Evolutionary conservation across 2,797 vertebrate genomes (phyloP), one percentile per base, ranked within the genome.

Genomic region (Thamnophis elegans): DNA sequence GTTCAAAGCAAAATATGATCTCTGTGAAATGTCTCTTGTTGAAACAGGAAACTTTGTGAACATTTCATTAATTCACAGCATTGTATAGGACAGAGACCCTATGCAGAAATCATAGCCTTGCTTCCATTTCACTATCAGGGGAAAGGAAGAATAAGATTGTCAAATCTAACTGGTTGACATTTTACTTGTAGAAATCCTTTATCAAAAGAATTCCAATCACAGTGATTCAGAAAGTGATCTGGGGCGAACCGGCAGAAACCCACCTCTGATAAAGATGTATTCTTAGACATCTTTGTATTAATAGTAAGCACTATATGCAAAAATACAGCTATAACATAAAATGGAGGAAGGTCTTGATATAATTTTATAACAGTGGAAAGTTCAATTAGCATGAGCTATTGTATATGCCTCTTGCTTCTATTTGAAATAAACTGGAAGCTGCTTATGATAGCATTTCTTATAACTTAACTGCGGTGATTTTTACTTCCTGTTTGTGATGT

Each of bases 361-460:
- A 53, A 73, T 58, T 88, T 88, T 82, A 54, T 62, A 60, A 58
- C 88, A 7, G 73, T 94, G 0, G 0, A 56, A 93, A 36, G n/a
- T 18, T 56, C 88, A 92, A 92, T 85, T 32, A 10, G 8, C 68
- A 0, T 8, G 93, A 90, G 32, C 55, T 89, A 26, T 62, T 87
- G 90, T 92, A 22, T 55, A 36, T 20, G 89, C 32, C 82, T 92
- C 68, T 58, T 94, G 28, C 85, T 94, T 8, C 82, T 92, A 56
- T 26, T 28, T 65, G 89, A 95, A 92, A n/a, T 96, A 96, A 97
- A 97, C 95, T 97, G 97, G 97, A 98, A 97, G 82, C 96, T 94
- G 90, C 90, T 96, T 94, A 95, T 90, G 94, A 92, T 94, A 94
- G 88, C 55, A 90, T 92, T 92, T 51, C 51, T 65, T 68, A 56